Percentiles rank a stretch among this genome's conserved stretches.
These are phyloP conservation scores for Stratiolaelaps scimitus DNA, from an alignment of 1,140 invertebrate species.

Conservation along the genomic window DNA sequence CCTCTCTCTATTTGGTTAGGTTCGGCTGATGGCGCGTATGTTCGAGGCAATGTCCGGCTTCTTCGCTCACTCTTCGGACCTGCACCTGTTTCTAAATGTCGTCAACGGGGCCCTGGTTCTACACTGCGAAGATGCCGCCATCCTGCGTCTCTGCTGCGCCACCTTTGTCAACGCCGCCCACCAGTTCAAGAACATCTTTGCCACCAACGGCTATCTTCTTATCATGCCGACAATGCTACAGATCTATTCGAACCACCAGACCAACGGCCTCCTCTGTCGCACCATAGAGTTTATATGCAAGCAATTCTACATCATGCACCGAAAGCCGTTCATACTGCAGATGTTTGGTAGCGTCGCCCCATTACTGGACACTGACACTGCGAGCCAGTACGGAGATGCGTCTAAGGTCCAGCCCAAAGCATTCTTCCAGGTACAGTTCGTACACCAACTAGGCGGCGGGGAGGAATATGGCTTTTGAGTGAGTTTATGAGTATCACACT, in stretches of 20 bases:
- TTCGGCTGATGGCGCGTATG: constrained; percentile 78
- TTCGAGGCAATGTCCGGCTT: constrained; percentile 97
- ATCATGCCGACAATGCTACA: constrained; percentile 94
- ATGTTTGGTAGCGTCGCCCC: constrained; percentile 97
- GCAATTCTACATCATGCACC: constrained; percentile 94
- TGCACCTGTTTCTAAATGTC: constrained; percentile 94
- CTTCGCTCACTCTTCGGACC: constrained; percentile 91
- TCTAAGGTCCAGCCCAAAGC: constrained; percentile 36
- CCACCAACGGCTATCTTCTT: constrained; percentile 87
- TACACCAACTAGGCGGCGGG: too few relatives aligned
- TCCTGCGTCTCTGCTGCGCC: constrained; percentile 86
- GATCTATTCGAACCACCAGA: constrained; percentile 94
- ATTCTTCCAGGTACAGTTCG: constrained; percentile 35
- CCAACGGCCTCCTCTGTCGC: constrained; percentile 75
- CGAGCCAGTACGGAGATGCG: constrained; percentile 55
- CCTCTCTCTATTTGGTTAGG: constrained; percentile 24
- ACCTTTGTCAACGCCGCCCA: constrained; percentile 94
- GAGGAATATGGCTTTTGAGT: too few relatives aligned
- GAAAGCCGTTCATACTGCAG: constrained; percentile 93
- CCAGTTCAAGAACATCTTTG: constrained; percentile 98
- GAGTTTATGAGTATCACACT: too few relatives aligned
- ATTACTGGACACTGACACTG: constrained; percentile 73
- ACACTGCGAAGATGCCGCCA: constrained; percentile 88
- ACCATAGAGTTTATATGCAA: constrained; percentile 96
- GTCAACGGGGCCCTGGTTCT: constrained; percentile 91